A percentile compares a stretch with the other conserved stretches of the same genome.
phyloP scores from a whole-genome alignment of 2,113 vertebrate species.

The Larimichthys crocea region DNA sequence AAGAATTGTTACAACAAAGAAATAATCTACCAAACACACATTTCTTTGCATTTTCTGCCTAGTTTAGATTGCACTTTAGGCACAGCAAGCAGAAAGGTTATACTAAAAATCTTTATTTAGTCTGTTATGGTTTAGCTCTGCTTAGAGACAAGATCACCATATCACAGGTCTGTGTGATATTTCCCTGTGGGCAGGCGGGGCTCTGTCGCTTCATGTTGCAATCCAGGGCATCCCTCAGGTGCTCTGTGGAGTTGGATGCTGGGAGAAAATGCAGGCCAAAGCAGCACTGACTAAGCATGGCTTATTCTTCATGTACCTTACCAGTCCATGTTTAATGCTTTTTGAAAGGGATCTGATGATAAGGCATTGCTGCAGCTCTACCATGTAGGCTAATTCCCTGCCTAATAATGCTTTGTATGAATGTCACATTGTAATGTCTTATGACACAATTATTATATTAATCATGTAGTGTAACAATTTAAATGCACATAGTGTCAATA shows the following conservation, averaged over 20 bases:
- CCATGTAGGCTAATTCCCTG: background rate
- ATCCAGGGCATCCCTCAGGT: constrained; percentile 29
- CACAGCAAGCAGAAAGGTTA: background rate
- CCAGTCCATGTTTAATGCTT: background rate
- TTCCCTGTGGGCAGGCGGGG: background rate
- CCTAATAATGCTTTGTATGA: background rate
- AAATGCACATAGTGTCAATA: too few relatives aligned
- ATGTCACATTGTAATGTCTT: too few relatives aligned
- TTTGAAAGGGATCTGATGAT: background rate
- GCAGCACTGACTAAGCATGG: background rate
- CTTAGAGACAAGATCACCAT: constrained; percentile 1
- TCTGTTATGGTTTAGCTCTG: background rate
- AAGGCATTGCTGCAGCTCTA: background rate
- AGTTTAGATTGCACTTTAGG: too few relatives aligned
- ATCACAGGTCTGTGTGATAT: background rate
- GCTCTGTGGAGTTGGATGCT: background rate
- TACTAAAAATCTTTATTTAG: background rate
- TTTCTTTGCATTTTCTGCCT: too few relatives aligned
- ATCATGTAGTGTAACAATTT: too few relatives aligned
- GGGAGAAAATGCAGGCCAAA: constrained; percentile 2
- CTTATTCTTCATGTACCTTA: background rate
- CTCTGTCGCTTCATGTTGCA: constrained; percentile 1
- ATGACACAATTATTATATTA: too few relatives aligned
- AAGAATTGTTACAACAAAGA: too few relatives aligned
- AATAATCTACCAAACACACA: too few relatives aligned